Conservation (phyloP, 2,113 vertebrate species). For the Urocitellus parryii region DNA sequence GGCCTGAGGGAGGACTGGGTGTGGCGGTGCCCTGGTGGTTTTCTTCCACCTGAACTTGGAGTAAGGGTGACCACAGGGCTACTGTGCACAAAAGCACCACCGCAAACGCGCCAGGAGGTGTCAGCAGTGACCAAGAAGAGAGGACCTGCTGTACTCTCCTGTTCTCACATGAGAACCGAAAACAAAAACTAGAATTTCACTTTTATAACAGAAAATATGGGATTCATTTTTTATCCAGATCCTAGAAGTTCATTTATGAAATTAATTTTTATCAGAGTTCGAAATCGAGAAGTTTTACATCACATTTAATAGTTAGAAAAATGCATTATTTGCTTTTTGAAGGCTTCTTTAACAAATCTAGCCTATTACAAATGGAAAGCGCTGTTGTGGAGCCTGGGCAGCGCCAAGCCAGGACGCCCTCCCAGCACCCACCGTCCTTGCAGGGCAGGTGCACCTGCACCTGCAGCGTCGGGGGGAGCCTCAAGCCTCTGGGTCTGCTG, state of each 20-base stretch:
- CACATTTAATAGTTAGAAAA: not conserved
- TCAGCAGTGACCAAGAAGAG: not conserved
- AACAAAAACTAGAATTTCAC: not conserved
- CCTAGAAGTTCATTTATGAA: slow-evolving; percentile 18
- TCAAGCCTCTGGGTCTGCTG: not conserved
- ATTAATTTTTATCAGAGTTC: not conserved
- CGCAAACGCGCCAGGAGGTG: slow-evolving; percentile 10
- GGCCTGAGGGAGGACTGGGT: not conserved
- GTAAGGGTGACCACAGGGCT: not conserved
- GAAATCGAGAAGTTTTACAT: not conserved
- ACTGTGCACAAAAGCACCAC: not conserved
- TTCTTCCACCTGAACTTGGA: not conserved
- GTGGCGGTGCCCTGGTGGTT: not conserved
- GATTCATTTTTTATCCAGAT: not conserved
- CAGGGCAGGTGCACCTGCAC: not conserved
- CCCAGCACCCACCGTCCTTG: not conserved
- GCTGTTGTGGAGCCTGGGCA: not conserved
- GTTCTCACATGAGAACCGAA: not conserved
- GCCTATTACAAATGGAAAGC: not conserved
- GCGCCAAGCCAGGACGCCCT: not conserved
- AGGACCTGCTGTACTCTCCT: not conserved
- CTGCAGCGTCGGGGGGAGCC: not conserved
- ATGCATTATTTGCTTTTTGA: not conserved
- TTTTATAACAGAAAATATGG: not conserved
- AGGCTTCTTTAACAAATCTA: not conserved